Base-by-base conservation (phyloP, 2,113 vertebrate species). In the Psephotus haematonotus region DNA sequence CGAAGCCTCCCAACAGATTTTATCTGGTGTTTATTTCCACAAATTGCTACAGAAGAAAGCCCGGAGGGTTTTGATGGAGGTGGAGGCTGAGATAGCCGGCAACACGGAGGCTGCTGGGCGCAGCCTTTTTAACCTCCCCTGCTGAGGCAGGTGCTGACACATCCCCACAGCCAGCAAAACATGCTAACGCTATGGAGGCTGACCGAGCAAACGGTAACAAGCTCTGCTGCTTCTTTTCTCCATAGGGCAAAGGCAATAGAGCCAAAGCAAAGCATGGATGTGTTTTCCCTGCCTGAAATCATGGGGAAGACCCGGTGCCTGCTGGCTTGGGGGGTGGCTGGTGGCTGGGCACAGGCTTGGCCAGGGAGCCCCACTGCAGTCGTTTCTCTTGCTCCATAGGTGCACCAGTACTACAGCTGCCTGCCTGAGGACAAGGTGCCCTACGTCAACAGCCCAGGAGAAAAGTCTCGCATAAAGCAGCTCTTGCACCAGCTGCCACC, bases 371-470 rank as follows among this genome's bases (percentile, higher is more conserved):
- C 80, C 68, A 22, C 49, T 77, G 71, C 75, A 96, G 90, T 59
- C 29, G 70, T 60, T n/a, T 86, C 71, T 97, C 90, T 92, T 91
- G 53, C 70, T 88, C 62, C 57, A 0, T 98, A 99, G 99, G 99
- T 99, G 64, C 99, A 99, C 97, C 99, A 99, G 97, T 99, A 99
- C 96, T 99, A 99, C 95, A 99, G 99, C 98, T 99, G 99, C 86
- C 98, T 99, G 91, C 99, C 99, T 0, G 99, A 99, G 97, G 99
- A 99, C 97, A 99, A 99, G 97, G 99, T 99, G 57, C 99, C 99
- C 49, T 99, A 99, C 13, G 99, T 99, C 92, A 99, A 99, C 98
- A 99, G 99, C 97, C 98, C 99, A 0, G 99, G 99, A 95, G 99
- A 99, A 97, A 99, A 99, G 93, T 98, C 99, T 90, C 98, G 99